Conservation (phyloP, 2,888 invertebrate genomes). For the Torymus texanus region DNA sequence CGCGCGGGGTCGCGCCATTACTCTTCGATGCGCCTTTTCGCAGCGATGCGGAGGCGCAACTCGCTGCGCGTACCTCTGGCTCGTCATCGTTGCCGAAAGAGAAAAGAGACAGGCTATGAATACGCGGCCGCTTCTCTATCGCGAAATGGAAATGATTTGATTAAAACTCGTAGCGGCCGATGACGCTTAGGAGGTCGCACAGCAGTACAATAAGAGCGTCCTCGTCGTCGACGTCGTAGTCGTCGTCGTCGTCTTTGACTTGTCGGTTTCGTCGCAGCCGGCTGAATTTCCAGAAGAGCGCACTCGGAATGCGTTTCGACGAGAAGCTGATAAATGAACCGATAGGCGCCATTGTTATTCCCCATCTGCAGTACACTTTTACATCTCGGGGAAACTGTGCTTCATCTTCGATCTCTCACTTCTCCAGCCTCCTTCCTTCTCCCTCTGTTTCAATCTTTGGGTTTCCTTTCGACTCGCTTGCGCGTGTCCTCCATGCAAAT, state of each 20-base stretch:
- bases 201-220: slow-evolving; percentile 35
- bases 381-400: slow-evolving; percentile 12
- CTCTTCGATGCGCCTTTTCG: not conserved
- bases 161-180: slow-evolving; percentile 69
- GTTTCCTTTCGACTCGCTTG: not conserved
- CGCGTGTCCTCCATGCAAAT: slow-evolving; percentile 6
- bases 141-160: slow-evolving; percentile 69
- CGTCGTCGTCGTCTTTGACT: too few species aligned
- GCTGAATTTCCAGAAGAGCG: slow-evolving; percentile 57
- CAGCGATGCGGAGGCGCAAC: not conserved
- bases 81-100: not conserved
- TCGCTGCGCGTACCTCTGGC: not conserved
- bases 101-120: not conserved
- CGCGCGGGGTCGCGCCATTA: slow-evolving; percentile 55
- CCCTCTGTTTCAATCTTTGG: not conserved
- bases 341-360: slow-evolving; percentile 70
- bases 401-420: too few species aligned
- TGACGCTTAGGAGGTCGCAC: slow-evolving; percentile 18
- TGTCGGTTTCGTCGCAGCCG: not conserved
- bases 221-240: too few species aligned
- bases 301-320: slow-evolving; percentile 54
- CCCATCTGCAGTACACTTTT: slow-evolving; percentile 33
- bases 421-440: not conserved
- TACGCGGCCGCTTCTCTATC: not conserved
- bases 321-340: slow-evolving; percentile 74